Base-by-base conservation (phyloP, 2,888 invertebrate species). In the Stictocephala bisonia region DNA sequence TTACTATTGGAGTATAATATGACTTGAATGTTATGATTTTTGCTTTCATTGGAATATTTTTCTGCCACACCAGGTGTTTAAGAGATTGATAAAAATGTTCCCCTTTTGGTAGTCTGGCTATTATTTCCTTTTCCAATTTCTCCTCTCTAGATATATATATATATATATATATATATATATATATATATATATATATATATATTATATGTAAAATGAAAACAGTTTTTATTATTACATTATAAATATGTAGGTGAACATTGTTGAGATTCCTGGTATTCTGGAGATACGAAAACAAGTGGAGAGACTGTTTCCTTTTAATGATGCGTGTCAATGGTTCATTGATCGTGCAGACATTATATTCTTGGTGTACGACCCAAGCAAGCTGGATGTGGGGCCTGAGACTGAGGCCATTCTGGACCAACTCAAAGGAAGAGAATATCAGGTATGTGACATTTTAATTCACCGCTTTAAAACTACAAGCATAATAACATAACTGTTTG, bases 271-370 rank as follows among this genome's bases (percentile, higher is more conserved):
- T 74, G 97, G 97, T 76, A 96, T 97, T 81, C 86, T 97, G 80
- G 97, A 97, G 88, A 95, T 95, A 75, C 90, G 95, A 78, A 95
- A 96, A 84, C 95, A 95, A 86, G 93, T 95, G 66, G 96, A 96
- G 66, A 90, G 96, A 68, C 90, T 95, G 74, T 97, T 97, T 82
- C 96, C 97, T 69, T 96, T 96, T 86, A 96, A 96, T 83, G 96
- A 97, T 83, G 97, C 96, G 60, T 96, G 96, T 83, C 96, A 96
- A 84, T 97, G 97, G 97, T 97, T 97, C 86, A 96, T 97, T 81
- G 96, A 97, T 85, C 90, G 96, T 76, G 96, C 97, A 24, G 96
- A 97, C 83, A 93, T 97, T 79, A 96, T 97, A 83, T 96, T 97
- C 86, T 88, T 97, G 72, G 93, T 97, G 31, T 97, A 97, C 84